These are phyloP conservation scores for Electrona antarctica DNA, from an alignment of 2,113 vertebrate genomes.

Conservation along the genomic window DNA sequence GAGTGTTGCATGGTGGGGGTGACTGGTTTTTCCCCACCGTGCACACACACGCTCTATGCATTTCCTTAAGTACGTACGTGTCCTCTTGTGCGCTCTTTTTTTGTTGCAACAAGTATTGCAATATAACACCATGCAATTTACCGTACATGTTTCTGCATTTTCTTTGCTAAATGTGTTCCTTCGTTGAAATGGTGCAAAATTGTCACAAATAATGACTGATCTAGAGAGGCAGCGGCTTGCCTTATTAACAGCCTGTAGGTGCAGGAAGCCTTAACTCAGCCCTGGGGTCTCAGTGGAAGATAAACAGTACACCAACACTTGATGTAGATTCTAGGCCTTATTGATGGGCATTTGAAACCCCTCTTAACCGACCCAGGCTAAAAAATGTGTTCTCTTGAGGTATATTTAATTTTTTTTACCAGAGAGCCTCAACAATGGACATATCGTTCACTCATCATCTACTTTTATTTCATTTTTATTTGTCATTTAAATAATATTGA, in stretches of 20 bases:
- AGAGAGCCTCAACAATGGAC: slow-evolving; percentile 10
- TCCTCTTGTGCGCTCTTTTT: slow-evolving; percentile 10
- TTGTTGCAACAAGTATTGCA: slow-evolving; percentile 2
- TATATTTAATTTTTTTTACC: slow-evolving; percentile 18
- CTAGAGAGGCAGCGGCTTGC: slow-evolving; percentile 58
- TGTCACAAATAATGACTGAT: slow-evolving; percentile 30
- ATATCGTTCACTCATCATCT: slow-evolving; percentile 18
- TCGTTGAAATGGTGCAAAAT: slow-evolving; percentile 19
- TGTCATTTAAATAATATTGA: no score
- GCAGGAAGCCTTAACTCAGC: slow-evolving; percentile 68
- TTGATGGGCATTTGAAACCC: slow-evolving; percentile 33
- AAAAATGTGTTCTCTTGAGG: slow-evolving; percentile 17
- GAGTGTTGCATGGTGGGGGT: slow-evolving; percentile 42
- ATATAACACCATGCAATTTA: slow-evolving; percentile 10
- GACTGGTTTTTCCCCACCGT: slow-evolving; percentile 32
- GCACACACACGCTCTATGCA: slow-evolving; percentile 61
- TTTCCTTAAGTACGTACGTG: slow-evolving; percentile 29
- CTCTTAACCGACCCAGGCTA: slow-evolving; percentile 12
- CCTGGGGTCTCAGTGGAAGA: slow-evolving; percentile 32
- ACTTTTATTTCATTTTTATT: no score
- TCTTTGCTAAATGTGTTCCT: slow-evolving; percentile 13
- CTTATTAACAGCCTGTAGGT: slow-evolving; percentile 53
- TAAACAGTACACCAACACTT: slow-evolving; percentile 20
- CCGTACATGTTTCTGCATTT: slow-evolving; percentile 22
- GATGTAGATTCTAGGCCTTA: not conserved